A percentile compares a stretch with the other conserved stretches of the same genome.
phyloP scores from a whole-genome alignment of 2,888 invertebrate species.

The Metacarcinus magister region DNA sequence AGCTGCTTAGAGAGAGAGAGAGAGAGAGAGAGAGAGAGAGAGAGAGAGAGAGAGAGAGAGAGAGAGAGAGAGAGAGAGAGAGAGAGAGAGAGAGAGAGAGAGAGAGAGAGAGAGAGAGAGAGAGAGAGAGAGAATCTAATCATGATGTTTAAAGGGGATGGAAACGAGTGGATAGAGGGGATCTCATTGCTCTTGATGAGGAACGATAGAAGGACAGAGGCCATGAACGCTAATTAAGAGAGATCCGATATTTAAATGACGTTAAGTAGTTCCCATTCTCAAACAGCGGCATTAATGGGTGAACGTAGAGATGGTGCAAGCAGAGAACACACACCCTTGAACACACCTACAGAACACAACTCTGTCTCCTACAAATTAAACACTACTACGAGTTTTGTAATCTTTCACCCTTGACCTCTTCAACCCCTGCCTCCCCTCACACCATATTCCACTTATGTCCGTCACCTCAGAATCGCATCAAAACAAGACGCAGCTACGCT shows the following conservation, averaged over 20 bases:
- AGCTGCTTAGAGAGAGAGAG: background rate
- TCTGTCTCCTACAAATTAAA: too few relatives aligned
- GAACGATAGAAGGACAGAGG: background rate
- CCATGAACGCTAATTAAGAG: background rate
- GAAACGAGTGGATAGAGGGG: constrained; percentile 5
- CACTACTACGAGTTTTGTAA: too few relatives aligned
- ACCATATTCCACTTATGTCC: background rate
- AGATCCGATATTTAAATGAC: background rate
- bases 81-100: constrained; percentile 38
- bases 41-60: too few relatives aligned
- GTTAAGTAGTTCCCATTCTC: background rate
- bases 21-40: constrained; percentile 22
- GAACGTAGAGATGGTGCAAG: background rate
- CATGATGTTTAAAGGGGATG: background rate
- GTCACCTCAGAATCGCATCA: too few relatives aligned
- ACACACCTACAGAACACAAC: background rate
- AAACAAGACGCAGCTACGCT: too few relatives aligned
- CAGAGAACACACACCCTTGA: background rate
- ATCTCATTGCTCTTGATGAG: constrained; percentile 16
- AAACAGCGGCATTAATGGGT: background rate
- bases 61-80: background rate
- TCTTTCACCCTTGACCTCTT: too few relatives aligned
- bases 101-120: constrained; percentile 39
- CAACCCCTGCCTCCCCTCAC: too few relatives aligned
- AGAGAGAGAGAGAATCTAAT: constrained; percentile 17